Conservation (phyloP, 2,797 vertebrate species). For the Ciconia nigra region DNA sequence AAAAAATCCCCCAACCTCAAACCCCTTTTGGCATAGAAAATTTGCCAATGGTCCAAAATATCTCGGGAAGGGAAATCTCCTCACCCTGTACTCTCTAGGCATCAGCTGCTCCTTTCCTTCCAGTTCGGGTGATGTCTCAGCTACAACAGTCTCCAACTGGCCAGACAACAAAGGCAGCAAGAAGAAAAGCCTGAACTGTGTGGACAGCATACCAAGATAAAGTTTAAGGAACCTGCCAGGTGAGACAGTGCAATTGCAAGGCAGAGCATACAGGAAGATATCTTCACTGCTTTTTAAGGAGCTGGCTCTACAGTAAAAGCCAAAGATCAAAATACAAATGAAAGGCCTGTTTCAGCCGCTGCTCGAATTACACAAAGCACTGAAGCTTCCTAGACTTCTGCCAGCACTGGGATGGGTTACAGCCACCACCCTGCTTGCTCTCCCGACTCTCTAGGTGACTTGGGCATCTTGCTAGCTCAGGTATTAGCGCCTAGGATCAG, state of each 20-base stretch:
- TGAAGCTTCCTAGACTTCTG: not conserved
- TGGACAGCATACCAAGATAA: not conserved
- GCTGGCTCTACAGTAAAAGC: not conserved
- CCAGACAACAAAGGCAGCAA: not conserved
- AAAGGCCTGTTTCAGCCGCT: not conserved
- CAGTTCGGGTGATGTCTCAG: not conserved
- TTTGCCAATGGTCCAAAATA: not conserved
- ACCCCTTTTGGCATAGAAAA: not conserved
- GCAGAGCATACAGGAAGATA: not conserved
- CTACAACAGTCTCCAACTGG: not conserved
- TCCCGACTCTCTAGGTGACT: not conserved
- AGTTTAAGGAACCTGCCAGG: not conserved
- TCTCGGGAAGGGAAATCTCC: not conserved
- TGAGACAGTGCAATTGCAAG: not conserved
- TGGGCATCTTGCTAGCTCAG: not conserved
- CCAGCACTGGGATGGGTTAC: not conserved
- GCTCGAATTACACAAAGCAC: not conserved
- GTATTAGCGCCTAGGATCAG: not conserved
- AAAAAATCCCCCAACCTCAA: not conserved
- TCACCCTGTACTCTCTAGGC: not conserved
- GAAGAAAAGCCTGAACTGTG: not conserved
- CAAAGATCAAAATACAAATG: not conserved
- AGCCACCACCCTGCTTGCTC: not conserved
- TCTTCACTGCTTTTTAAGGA: not conserved
- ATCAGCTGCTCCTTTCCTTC: not conserved